Evolutionary conservation across 2,797 vertebrate genomes (phyloP).

Genomic region (Staurois parvus): DNA sequence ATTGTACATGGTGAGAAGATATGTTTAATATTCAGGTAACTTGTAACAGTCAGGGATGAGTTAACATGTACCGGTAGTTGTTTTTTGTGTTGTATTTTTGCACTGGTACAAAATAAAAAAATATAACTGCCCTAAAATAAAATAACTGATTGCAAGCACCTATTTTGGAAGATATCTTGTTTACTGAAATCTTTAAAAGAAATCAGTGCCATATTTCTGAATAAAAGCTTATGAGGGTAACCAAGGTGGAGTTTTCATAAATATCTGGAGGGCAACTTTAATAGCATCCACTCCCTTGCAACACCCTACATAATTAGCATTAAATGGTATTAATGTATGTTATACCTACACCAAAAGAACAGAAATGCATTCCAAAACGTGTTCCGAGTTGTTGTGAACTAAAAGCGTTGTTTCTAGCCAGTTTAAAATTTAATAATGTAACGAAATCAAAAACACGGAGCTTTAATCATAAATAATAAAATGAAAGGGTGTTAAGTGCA

Average conservation of each 20-base stretch:
- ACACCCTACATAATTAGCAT: constrained; percentile 28
- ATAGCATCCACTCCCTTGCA: constrained; percentile 20
- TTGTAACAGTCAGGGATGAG: no score
- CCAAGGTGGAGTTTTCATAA: not conserved
- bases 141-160: no score
- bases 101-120: no score
- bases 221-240: not conserved
- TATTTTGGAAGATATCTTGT: no score
- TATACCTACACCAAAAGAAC: constrained; percentile 10
- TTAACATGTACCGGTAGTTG: no score
- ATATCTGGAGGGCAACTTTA: constrained; percentile 25
- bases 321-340: constrained; percentile 4
- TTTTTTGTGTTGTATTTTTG: no score
- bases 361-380: constrained; percentile 6
- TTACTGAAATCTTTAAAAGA: no score
- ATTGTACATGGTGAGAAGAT: no score
- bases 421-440: not conserved
- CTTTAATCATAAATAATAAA: no score
- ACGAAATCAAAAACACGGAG: not conserved
- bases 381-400: not conserved
- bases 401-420: not conserved
- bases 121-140: no score
- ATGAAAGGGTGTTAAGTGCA: no score
- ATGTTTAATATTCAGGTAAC: no score
- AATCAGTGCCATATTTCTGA: not conserved